Base-by-base conservation (phyloP, 2,888 invertebrate species). In the Polydrusus cervinus region DNA sequence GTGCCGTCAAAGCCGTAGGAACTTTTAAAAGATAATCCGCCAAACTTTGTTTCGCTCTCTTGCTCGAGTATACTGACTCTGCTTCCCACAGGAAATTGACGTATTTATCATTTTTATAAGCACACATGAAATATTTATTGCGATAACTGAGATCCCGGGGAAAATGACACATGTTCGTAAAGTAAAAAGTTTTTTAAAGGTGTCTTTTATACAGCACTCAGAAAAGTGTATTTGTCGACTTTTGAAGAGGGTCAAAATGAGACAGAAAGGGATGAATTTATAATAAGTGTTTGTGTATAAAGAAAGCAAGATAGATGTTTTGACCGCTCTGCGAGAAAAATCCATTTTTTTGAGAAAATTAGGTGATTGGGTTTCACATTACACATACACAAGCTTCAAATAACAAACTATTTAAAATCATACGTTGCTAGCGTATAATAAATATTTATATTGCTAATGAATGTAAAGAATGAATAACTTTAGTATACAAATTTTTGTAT, bases 51-150 rank as follows among this genome's bases (percentile, higher is more conserved):
- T 74, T 74, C 49, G 70, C 47, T 45, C 30, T 43, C 69, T 45
- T 45, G 34, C 62, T 18, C 11, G 49, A 60, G 66, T 40, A 61
- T 34, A 34, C 34, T 34, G 34, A 8, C 34, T 34, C 9, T 8
- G 34, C 70, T 60, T 60, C 73, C 57, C 43, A n/a, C 43, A 66
- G 76, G 66, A 77, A 77, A 77, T 77, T 71, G 77, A 77, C 74
- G 71, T 77, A 77, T 77, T 77, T 77, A 77, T 77, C 77, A 77
- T 77, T 77, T 74, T 77, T 77, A 74, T 77, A 77, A 77, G 73
- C 75, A 38, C 71, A 66, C 75, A 75, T 78, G 75, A 75, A 78
- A 78, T 78, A 78, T 78, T 75, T 78, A 78, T 78, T 69, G 73
- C 73, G 75, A 74, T 77, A 74, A 74, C 71, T 71, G 71, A 69